Evolutionary conservation across 35 echinoderm and acorn worm genomes (phyloP), one percentile per base, ranked within the genome.

Genomic region (Hemicentrotus pulcherrimus): DNA sequence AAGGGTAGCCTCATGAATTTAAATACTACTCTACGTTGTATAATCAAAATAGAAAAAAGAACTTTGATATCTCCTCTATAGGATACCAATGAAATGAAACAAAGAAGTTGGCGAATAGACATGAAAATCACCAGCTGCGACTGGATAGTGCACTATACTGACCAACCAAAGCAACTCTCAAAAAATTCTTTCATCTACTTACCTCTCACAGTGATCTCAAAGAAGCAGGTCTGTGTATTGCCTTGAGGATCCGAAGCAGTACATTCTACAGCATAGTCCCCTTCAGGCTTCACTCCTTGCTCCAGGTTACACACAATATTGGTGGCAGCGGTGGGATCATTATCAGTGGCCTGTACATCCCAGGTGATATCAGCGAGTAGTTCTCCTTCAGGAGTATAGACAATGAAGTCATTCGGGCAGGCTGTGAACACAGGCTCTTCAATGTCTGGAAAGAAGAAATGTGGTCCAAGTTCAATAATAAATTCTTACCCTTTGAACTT

Each of bases 151-250:
- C 35, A 41, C 35, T 41, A n/a, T n/a, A 41, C 35, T 41, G 35
- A 41, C 35, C 35, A 41, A 41, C 35, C 35, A 41, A 1, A 41
- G 3, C 35, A 31, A 22, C 86, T 86, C 12, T 30, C 86, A 31
- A 2, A 86, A 22, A 41, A 55, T 2, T 11, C 50, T 55, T 2
- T 0, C 50, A 78, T 78, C 65, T 90, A 65, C 95, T 91, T 22
- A 98, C 97, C 95, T 96, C 58, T 96, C 0, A 98, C 96, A 71
- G 28, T 30, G 10, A 98, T 70, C 33, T 85, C 45, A 91, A 98
- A 98, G 22, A 6, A 32, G 71, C 97, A 98, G 30, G 24, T 88
- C 32, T 94, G 96, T 6, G 50, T 59, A 31, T 96, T 96, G 30
- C 88, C 92, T 24, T 92, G 48, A 9, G 78, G 32, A 47, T 98